Percentiles rank a stretch among this genome's conserved stretches.
These are phyloP conservation scores for Acleris emargana DNA, from an alignment of 2,888 invertebrate genomes.

Conservation along the genomic window DNA sequence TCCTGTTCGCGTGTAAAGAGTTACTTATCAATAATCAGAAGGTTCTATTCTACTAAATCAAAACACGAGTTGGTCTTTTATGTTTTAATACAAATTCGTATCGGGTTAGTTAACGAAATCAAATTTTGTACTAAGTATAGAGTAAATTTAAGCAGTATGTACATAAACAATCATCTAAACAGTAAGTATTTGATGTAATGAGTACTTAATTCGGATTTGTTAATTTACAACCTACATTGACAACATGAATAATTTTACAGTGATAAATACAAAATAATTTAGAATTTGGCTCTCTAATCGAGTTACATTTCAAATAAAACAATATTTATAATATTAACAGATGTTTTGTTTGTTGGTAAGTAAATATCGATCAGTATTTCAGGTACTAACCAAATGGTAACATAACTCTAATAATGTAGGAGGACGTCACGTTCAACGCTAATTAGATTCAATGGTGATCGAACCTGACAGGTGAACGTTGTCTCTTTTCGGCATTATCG, in stretches of 20 bases:
- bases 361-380: conserved; percentile 16
- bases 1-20: conserved; percentile 11
- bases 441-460: conserved; percentile 63
- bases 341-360: conserved; percentile 5
- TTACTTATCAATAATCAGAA: conserved; percentile 47
- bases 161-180: conserved; percentile 11
- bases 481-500: conserved; percentile 55
- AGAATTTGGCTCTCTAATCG: conserved; percentile 37
- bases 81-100: conserved; percentile 78
- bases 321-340: conserved; percentile 13
- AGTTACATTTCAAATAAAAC: conserved; percentile 31
- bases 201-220: conserved; percentile 3
- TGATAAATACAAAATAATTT: conserved; percentile 45
- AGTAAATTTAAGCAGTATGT: conserved; percentile 25
- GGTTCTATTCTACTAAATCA: conserved; percentile 83
- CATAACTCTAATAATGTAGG: conserved; percentile 38
- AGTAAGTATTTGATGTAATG: not conserved
- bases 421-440: conserved; percentile 59
- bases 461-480: conserved; percentile 68
- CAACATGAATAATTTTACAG: conserved; percentile 39
- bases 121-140: conserved; percentile 65
- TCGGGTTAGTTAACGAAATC: conserved; percentile 71
- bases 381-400: conserved; percentile 21
- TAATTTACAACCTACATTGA: conserved; percentile 20
- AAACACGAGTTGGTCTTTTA: conserved; percentile 80